Percentiles rank a stretch among this genome's conserved stretches.
Conservation (phyloP, 2,888 invertebrate genomes). For the Orthosia cruda region DNA sequence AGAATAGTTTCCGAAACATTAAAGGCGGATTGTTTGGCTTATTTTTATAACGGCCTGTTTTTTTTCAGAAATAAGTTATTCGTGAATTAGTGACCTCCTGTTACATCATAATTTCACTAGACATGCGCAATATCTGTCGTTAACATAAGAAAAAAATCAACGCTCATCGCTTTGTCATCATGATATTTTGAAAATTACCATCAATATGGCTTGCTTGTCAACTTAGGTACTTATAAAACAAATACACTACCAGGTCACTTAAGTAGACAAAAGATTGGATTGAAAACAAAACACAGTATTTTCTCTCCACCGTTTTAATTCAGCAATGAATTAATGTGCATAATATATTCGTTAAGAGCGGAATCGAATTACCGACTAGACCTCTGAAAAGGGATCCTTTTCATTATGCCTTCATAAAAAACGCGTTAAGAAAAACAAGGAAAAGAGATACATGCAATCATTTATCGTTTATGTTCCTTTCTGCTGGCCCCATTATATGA, state of each 20-base stretch:
- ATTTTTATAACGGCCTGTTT: conserved; percentile 42
- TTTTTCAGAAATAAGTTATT: conserved; percentile 12
- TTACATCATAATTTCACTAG: too few species aligned
- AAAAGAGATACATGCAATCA: conserved; percentile 58
- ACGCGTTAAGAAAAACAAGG: conserved; percentile 61
- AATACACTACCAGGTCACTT: too few species aligned
- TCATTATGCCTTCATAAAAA: conserved; percentile 62
- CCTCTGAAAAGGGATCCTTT: conserved; percentile 32
- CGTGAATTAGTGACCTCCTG: background rate
- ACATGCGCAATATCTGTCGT: too few species aligned
- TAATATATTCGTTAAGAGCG: conserved; percentile 39
- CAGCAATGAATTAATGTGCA: conserved; percentile 24
- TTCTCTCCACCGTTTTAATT: background rate
- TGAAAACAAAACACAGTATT: background rate
- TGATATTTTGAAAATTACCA: too few species aligned
- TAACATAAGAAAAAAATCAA: too few species aligned
- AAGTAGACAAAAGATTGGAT: background rate
- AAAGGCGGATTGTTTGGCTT: conserved; percentile 49
- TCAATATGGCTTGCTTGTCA: too few species aligned
- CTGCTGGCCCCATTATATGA: conserved; percentile 30
- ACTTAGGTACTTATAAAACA: too few species aligned
- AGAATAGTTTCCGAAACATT: conserved; percentile 70
- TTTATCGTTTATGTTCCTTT: conserved; percentile 56
- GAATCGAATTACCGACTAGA: conserved; percentile 34
- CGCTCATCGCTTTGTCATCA: too few species aligned